Evolutionary conservation across 2,888 invertebrate species (phyloP), one percentile per base, ranked within the genome.

Genomic region (Nomada hirtipes): DNA sequence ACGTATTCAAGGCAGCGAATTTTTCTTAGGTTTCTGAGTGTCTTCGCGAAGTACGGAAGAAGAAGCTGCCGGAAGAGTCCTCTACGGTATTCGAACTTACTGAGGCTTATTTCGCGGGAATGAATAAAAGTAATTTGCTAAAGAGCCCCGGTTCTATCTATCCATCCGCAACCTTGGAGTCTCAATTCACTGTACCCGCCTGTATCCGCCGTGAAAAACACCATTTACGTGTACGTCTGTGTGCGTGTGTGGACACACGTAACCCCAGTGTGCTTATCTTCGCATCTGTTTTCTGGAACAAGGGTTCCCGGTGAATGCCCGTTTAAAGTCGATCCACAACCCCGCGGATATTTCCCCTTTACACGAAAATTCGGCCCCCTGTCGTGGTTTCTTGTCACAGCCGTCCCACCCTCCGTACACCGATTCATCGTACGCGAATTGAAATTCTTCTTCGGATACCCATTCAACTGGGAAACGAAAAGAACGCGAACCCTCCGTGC

Each of bases 71-170:
- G 60, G 70, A 68, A 73, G 69, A 67, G 69, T 29, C 36, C 20
- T 63, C 36, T 47, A 55, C 52, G 61, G 20, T 63, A 36, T 60
- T 64, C 74, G 75, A 77, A 76, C 60, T 64, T 61, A n/a, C 52
- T 42, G 68, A 78, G 65, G 78, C 81, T 85, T 76, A 79, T 87
- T 81, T 78, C 81, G 72, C 23, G 79, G 72, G 83, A 79, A 82
- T 75, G 81, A 87, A 86, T 85, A 86, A 86, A 86, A 87, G 86
- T 86, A 88, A 88, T 88, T 88, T 88, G 81, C 83, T 85, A 88
- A 88, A 88, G 83, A 85, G 88, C 81, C 65, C 44, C 60, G 63
- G 60, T 74, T 68, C 70, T 75, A 79, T 82, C 77, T 75, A 79
- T 82, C 77, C 79, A 59, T 68, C 76, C 79, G 74, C 82, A 80